phyloP scores from a whole-genome alignment of 2,888 invertebrate genomes.

The Sialis lutaria region DNA sequence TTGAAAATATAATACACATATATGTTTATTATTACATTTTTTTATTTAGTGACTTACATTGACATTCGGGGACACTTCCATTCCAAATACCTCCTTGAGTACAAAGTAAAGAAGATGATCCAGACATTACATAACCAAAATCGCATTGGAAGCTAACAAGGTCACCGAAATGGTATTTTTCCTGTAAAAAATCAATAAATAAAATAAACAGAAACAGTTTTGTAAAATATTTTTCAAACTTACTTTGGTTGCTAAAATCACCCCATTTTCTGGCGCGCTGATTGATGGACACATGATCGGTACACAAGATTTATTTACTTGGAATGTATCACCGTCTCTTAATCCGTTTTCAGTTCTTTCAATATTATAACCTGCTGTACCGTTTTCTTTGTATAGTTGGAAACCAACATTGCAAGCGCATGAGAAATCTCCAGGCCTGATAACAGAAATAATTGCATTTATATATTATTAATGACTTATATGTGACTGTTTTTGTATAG shows the following conservation, averaged over 20 bases:
- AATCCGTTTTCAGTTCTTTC: constrained; percentile 71
- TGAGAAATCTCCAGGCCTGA: constrained; percentile 66
- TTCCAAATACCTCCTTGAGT: constrained; percentile 87
- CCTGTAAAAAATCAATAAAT: constrained; percentile 18
- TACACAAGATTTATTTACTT: constrained; percentile 88
- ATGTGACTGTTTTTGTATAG: constrained; percentile 1
- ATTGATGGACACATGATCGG: constrained; percentile 76
- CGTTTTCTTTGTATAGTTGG: constrained; percentile 72
- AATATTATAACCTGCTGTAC: constrained; percentile 74
- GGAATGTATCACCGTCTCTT: constrained; percentile 74
- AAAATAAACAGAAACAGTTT: not conserved
- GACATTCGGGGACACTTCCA: constrained; percentile 81
- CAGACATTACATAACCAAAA: constrained; percentile 86
- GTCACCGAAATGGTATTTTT: constrained; percentile 76
- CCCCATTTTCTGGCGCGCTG: constrained; percentile 67
- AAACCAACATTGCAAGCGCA: constrained; percentile 86
- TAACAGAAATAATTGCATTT: constrained; percentile 8
- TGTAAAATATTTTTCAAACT: not conserved
- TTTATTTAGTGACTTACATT: constrained; percentile 45
- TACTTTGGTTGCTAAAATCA: constrained; percentile 60
- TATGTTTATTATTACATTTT: too few relatives aligned
- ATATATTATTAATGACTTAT: not conserved
- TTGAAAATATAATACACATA: constrained; percentile 6
- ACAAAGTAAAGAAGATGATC: constrained; percentile 71
- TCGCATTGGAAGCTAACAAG: constrained; percentile 82